Percentiles rank a stretch among this genome's conserved stretches.
Evolutionary conservation across 2,888 invertebrate genomes (phyloP).

Genomic region (Esperia sulphurella): DNA sequence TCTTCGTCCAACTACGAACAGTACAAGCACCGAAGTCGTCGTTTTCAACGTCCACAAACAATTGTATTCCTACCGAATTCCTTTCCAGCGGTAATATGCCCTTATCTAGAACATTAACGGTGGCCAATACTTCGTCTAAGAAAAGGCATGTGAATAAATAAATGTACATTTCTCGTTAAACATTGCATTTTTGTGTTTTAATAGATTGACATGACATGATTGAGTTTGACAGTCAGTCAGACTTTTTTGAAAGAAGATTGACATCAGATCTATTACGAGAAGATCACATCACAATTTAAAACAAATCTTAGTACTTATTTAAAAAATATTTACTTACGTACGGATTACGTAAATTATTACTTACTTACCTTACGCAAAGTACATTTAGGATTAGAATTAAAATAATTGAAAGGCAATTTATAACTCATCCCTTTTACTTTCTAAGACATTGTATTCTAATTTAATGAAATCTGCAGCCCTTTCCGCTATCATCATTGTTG

Average conservation of each 20-base stretch:
- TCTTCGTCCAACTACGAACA: slow-evolving; percentile 31
- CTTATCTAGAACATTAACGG: slow-evolving; percentile 43
- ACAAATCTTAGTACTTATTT: no score
- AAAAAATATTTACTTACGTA: no score
- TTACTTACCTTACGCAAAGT: no score
- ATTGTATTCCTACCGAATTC: slow-evolving; percentile 50
- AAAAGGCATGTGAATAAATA: slow-evolving; percentile 22
- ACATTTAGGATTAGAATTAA: no score
- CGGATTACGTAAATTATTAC: no score
- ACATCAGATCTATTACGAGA: no score
- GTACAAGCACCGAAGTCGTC: slow-evolving; percentile 30
- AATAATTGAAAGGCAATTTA: slow-evolving; percentile 21
- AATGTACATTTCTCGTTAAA: slow-evolving; percentile 24
- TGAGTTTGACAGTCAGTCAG: no score
- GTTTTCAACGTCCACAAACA: slow-evolving; percentile 53
- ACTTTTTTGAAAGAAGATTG: no score
- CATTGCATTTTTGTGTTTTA: slow-evolving; percentile 8
- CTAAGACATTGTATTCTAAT: slow-evolving; percentile 31
- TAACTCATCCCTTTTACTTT: slow-evolving; percentile 43
- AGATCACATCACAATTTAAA: no score
- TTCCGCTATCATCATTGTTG: slow-evolving; percentile 70
- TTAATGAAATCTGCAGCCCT: slow-evolving; percentile 65
- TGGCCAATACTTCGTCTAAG: slow-evolving; percentile 20
- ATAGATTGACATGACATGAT: no score
- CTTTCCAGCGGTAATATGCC: slow-evolving; percentile 47